A percentile compares a stretch with the other conserved stretches of the same genome.
Evolutionary conservation across 2,888 invertebrate genomes (phyloP).

Genomic region (Macrophya annulata): DNA sequence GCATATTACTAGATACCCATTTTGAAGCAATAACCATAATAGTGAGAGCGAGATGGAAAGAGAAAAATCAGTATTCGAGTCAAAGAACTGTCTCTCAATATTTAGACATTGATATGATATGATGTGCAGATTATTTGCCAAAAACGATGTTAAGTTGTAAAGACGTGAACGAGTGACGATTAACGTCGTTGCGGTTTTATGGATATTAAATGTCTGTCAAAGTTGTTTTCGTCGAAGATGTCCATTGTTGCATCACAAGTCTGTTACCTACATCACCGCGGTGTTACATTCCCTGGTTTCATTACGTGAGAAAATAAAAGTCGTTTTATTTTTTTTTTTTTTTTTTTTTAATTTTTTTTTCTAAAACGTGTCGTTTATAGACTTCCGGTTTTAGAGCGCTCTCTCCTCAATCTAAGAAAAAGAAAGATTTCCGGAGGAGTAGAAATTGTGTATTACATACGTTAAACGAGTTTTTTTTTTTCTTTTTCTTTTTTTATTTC

Average conservation of each 20-base stretch:
- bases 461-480: background rate
- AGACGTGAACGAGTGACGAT: background rate
- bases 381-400: constrained; percentile 6
- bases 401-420: constrained; percentile 13
- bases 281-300: background rate
- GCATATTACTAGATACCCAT: background rate
- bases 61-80: background rate
- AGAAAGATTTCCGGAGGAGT: background rate
- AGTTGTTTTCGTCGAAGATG: background rate
- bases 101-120: background rate
- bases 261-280: background rate
- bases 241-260: background rate
- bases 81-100: background rate
- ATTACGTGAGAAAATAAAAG: constrained; percentile 4
- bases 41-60: background rate
- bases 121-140: background rate
- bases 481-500: background rate
- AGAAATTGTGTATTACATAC: background rate
- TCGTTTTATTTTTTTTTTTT: too few species aligned
- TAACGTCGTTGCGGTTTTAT: background rate
- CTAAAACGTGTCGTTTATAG: constrained; percentile 17
- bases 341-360: too few species aligned
- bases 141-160: background rate
- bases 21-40: background rate
- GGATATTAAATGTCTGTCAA: background rate